Base-by-base conservation (phyloP, 2,113 vertebrate species). In the Bujurquina vittata region DNA sequence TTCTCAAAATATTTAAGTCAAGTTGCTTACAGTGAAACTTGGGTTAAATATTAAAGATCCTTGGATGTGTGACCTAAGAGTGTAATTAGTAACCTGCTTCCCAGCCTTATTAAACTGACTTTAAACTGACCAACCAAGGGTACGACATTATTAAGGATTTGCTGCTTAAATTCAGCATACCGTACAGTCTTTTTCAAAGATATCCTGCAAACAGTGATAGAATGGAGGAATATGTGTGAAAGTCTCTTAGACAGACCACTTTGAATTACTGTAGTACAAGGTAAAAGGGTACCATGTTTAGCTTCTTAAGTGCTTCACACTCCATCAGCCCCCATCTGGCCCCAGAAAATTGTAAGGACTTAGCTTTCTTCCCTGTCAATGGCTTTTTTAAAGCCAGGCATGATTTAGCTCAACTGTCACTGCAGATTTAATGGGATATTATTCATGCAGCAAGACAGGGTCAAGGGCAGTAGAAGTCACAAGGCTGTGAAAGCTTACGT, bases 401-500 rank as follows among this genome's bases (percentile, higher is more conserved):
- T 88, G 85, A 91, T 91, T 91, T 80, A 91, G 88, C 92, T 92
- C 69, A 84, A 90, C 90, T 90, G 88, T 91, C 91, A 86, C 67
- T 40, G 77, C 85, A 87, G 81, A 91, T 92, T 90, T 93, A 92
- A 93, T 92, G 91, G 91, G 88, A 86, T 93, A 93, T 93, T 91
- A 91, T 91, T 92, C 93, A 93, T 84, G 84, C 77, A 91, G 88
- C 69, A 83, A 89, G 88, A 89, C 81, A 76, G 84, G 89, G 84
- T 92, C 86, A 88, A 90, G 84, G 82, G 86, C 59, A 89, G 81
- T 80, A 89, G 67, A 92, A 84, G 84, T 82, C 49, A 22, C 23
- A 59, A 52, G 80, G 69, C 72, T 87, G 80, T 85, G 52, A 90
- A 85, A 79, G 60, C 52, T 2, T 59, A 29, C 15, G 26, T n/a